These are phyloP conservation scores for Apus apus DNA, from an alignment of 2,113 vertebrate genomes.

Conservation along the genomic window DNA sequence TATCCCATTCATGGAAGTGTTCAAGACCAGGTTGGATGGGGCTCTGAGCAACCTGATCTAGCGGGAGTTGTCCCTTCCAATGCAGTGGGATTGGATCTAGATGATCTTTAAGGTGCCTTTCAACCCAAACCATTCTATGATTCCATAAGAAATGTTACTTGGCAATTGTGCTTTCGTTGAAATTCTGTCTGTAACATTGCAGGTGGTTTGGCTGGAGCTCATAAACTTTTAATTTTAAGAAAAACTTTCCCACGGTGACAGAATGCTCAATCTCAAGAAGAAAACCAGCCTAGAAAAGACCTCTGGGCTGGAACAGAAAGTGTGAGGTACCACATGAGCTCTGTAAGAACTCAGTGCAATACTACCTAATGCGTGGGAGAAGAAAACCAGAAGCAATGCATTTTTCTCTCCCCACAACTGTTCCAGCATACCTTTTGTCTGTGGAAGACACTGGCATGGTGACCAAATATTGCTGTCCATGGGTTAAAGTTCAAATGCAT, in stretches of 20 bases:
- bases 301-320: not conserved
- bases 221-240: not conserved
- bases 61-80: too few relatives aligned
- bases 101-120: too few relatives aligned
- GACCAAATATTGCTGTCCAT: constrained; percentile 47
- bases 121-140: too few relatives aligned
- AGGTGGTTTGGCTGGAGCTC: not conserved
- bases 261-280: not conserved
- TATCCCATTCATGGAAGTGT: too few relatives aligned
- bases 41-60: too few relatives aligned
- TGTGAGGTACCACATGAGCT: not conserved
- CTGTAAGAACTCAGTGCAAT: not conserved
- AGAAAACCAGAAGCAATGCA: not conserved
- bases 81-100: too few relatives aligned
- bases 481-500: constrained; percentile 69
- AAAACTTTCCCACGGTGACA: not conserved
- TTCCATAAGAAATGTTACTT: not conserved
- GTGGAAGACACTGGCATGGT: not conserved
- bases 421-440: not conserved
- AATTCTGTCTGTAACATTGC: not conserved
- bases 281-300: not conserved
- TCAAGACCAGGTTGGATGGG: too few relatives aligned
- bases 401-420: not conserved
- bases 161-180: not conserved
- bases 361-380: not conserved